Evolutionary conservation across 2,797 vertebrate species (phyloP).

Genomic region (Eurystomus glaucurus): DNA sequence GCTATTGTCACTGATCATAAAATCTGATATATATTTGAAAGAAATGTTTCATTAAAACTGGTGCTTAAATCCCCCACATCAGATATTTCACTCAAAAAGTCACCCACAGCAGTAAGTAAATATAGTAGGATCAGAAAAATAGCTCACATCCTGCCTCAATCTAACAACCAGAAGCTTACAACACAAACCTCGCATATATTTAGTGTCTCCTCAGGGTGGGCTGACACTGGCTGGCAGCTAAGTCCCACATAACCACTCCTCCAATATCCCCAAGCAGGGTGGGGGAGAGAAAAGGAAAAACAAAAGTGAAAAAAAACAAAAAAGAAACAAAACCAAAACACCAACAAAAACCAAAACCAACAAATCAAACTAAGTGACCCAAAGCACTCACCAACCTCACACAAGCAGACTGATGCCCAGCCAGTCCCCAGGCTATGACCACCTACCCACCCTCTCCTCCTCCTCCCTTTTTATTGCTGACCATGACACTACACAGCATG

Average conservation of each 20-base stretch:
- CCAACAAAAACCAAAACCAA: not conserved
- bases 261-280: not conserved
- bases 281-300: not conserved
- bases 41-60: not conserved
- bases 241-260: not conserved
- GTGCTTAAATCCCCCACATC: not conserved
- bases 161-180: not conserved
- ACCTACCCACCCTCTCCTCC: rapidly evolving
- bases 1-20: not conserved
- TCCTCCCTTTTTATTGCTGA: not conserved
- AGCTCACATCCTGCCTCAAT: not conserved
- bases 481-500: rapidly evolving
- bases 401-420: not conserved
- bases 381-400: not conserved
- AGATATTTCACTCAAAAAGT: not conserved
- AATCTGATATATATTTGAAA: not conserved
- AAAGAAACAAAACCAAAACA: not conserved
- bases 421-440: not conserved
- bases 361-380: not conserved
- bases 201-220: not conserved
- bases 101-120: not conserved
- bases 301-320: not conserved
- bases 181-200: not conserved
- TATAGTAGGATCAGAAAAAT: not conserved
- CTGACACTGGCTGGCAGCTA: not conserved